Evolutionary conservation across 2,113 vertebrate species (phyloP).

Genomic region (Cranoglanis bouderius): DNA sequence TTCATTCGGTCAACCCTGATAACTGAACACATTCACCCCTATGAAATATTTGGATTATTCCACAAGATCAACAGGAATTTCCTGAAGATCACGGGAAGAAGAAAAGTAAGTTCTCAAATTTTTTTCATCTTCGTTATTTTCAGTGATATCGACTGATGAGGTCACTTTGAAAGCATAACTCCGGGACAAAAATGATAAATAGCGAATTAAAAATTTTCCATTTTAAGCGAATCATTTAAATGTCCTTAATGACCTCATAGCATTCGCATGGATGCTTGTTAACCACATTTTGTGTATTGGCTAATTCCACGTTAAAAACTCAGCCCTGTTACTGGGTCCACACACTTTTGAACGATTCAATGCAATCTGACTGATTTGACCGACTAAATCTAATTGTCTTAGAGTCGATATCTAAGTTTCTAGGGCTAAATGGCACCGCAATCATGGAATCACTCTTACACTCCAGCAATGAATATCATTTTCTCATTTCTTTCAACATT

Average conservation of each 20-base stretch:
- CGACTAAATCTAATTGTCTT: neutral
- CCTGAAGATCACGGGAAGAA: neutral
- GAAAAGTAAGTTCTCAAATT: neutral
- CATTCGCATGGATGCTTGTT: neutral
- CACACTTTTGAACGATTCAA: neutral
- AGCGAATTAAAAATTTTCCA: neutral
- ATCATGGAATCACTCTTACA: neutral
- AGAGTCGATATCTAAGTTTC: neutral
- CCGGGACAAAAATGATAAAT: neutral
- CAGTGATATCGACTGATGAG: neutral
- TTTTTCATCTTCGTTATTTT: neutral
- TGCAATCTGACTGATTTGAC: neutral
- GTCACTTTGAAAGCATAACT: neutral
- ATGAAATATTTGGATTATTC: neutral
- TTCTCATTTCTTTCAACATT: slow-evolving; percentile 61
- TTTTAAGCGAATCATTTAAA: neutral
- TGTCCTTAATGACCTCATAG: neutral
- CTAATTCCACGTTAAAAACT: neutral
- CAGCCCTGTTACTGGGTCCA: neutral
- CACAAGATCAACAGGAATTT: neutral
- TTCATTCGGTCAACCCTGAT: neutral
- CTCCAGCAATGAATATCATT: neutral
- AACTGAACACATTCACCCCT: neutral
- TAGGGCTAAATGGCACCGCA: neutral
- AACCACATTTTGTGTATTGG: neutral